These are phyloP conservation scores for Puntigrus tetrazona DNA, from an alignment of 2,113 vertebrate genomes.

Conservation along the genomic window DNA sequence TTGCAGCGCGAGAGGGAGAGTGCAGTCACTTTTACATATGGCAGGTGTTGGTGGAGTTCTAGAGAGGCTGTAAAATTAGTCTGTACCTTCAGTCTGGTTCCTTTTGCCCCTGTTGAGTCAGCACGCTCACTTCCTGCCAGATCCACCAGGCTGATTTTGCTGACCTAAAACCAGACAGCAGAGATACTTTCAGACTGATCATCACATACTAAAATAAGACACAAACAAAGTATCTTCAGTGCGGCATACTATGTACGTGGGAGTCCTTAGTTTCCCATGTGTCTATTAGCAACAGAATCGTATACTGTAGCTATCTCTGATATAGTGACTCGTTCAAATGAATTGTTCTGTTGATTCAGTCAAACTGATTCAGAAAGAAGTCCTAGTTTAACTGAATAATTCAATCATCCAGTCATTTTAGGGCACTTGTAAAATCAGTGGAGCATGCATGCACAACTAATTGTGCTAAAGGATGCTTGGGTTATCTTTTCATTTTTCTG, in stretches of 20 bases:
- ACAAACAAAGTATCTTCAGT: not conserved
- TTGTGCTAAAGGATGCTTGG: not conserved
- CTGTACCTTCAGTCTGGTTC: conserved; percentile 93
- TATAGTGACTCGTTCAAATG: not conserved
- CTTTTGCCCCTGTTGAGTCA: conserved; percentile 98
- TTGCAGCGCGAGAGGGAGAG: not conserved
- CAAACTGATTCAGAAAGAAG: not conserved
- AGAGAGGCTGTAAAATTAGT: conserved; percentile 15
- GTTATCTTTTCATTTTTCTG: not conserved
- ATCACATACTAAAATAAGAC: conserved; percentile 3
- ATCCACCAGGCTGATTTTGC: conserved; percentile 98
- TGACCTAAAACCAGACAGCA: conserved; percentile 81
- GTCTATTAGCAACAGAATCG: not conserved
- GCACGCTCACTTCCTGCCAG: conserved; percentile 96
- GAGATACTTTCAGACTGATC: conserved; percentile 35
- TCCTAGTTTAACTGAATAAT: not conserved
- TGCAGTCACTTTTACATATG: conserved; percentile 18
- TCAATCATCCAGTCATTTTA: not conserved
- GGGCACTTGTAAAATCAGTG: not conserved
- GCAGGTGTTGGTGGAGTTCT: not conserved
- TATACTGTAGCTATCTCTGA: not conserved
- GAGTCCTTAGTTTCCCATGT: not conserved
- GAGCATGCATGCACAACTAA: not conserved
- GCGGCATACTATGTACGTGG: not conserved
- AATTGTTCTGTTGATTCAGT: not conserved